These are phyloP conservation scores for Globicephala melas DNA, from an alignment of 2,113 vertebrate species.

Conservation along the genomic window DNA sequence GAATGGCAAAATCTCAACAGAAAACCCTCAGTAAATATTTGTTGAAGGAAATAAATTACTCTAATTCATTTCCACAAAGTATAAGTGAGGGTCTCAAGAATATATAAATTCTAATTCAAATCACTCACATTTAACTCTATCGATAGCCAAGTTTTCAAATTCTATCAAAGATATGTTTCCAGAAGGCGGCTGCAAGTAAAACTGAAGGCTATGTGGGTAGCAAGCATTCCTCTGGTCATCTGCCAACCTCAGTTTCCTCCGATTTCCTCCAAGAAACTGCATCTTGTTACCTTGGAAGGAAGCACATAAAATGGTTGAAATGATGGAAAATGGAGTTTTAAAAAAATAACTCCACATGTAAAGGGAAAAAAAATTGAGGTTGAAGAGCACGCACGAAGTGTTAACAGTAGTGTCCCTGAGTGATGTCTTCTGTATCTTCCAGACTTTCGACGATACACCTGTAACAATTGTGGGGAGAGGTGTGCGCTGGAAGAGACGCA, in stretches of 20 bases:
- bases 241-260: slow-evolving; percentile 58
- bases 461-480: not conserved
- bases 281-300: slow-evolving; percentile 64
- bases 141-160: slow-evolving; percentile 93
- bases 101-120: not conserved
- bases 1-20: not conserved
- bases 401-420: not conserved
- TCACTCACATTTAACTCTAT: slow-evolving; percentile 92
- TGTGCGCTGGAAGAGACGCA: not conserved
- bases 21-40: not conserved
- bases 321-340: not conserved
- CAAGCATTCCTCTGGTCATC: slow-evolving; percentile 76
- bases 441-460: not conserved
- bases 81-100: not conserved
- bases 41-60: not conserved
- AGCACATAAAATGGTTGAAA: not conserved
- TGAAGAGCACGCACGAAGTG: not conserved
- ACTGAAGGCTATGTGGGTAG: slow-evolving; percentile 91
- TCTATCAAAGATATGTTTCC: slow-evolving; percentile 92
- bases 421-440: not conserved
- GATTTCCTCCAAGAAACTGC: slow-evolving; percentile 73
- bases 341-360: not conserved
- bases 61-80: not conserved
- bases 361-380: too few relatives aligned
- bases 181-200: slow-evolving; percentile 91